Evolutionary conservation across 2,113 vertebrate genomes (phyloP).

Genomic region (Gobiocypris rarus): DNA sequence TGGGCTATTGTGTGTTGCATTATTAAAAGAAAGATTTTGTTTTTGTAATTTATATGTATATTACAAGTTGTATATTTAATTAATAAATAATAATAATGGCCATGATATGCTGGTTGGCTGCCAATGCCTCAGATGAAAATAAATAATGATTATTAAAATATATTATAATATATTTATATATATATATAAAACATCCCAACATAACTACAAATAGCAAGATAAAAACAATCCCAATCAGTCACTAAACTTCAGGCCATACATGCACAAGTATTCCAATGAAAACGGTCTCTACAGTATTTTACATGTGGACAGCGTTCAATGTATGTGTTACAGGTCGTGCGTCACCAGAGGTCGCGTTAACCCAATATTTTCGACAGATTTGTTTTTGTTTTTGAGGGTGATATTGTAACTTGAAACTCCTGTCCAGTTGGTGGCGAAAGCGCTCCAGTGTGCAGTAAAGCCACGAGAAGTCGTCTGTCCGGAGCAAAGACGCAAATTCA

Average conservation of each 20-base stretch:
- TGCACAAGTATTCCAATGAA: conserved; percentile 66
- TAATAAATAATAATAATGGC: conserved; percentile 45
- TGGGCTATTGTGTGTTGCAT: neutral
- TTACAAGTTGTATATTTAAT: neutral
- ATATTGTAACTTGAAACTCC: no score
- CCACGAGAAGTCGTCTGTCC: no score
- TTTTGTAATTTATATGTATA: neutral
- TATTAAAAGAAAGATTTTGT: neutral
- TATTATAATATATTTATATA: conserved; percentile 2
- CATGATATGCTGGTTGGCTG: conserved; percentile 74
- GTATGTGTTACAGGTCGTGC: conserved; percentile 37
- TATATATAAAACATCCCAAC: conserved; percentile 52
- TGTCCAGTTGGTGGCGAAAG: no score
- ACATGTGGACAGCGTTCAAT: conserved; percentile 51
- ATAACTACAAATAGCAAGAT: conserved; percentile 60
- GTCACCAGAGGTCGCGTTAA: neutral
- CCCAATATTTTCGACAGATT: no score
- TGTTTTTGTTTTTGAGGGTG: no score
- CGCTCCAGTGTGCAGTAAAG: no score
- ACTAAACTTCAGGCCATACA: conserved; percentile 67
- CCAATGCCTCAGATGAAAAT: conserved; percentile 58
- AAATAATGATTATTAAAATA: conserved; percentile 43
- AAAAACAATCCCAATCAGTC: conserved; percentile 66
- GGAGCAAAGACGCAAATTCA: no score
- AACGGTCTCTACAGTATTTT: conserved; percentile 61